Base-by-base conservation (phyloP, 2,888 invertebrate species). In the Harmothoe impar region DNA sequence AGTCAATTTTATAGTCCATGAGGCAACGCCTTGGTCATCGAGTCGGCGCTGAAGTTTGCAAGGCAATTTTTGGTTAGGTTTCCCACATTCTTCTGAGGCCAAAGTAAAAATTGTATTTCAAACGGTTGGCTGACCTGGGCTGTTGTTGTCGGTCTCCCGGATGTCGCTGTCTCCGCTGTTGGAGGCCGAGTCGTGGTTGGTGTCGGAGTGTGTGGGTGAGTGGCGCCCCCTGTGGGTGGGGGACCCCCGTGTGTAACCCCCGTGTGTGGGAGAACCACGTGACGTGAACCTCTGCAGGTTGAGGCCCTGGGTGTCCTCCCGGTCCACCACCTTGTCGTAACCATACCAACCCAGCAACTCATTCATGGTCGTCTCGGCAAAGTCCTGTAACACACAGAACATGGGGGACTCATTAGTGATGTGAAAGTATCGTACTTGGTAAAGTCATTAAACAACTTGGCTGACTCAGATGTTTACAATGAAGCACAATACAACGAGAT, bases 291-390 rank as follows among this genome's bases (percentile, higher is more conserved):
- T 93, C 33, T 95, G 94, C 89, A 95, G 91, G 94, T 96, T 94
- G 94, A 96, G 95, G 43, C 97, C 96, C 89, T 97, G 68, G 3
- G 91, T 96, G 94, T 97, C 97, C 89, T 97, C 96, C 54, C 97
- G 96, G 96, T 97, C 97, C 89, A 97, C 96, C 89, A 97, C 96
- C 93, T 97, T 97, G 92, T 97, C 97, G 95, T 98, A 98, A 0
- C 98, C 98, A 96, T 98, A 98, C 98, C 98, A 98, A 78, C 98
- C 98, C 35, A 98, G 96, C 91, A 98, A 96, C 96, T 98, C 98
- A 95, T 98, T 98, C 98, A 98, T 98, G 0, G 98, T 98, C 88
- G 97, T 98, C 95, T 98, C 98, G 7, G 98, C 98, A 96, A 98
- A 98, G 96, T 98, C 98, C 98, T 98, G 89, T 51, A 78, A 77